A percentile compares a stretch with the other conserved stretches of the same genome.
Conservation (phyloP, 2,113 vertebrate species). For the Gobiocypris rarus region DNA sequence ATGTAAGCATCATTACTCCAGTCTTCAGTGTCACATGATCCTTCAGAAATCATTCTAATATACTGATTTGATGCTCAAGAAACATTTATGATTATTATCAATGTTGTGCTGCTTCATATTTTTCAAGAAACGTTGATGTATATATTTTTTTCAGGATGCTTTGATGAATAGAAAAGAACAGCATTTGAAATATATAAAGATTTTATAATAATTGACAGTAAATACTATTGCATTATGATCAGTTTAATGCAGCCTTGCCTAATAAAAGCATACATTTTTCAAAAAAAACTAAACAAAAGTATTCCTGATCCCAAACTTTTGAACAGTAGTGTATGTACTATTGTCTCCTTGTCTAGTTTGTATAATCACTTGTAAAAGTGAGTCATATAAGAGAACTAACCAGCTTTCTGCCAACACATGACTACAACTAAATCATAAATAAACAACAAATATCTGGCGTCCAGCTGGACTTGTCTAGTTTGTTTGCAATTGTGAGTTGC, state of each 20-base stretch:
- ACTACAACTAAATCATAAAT: background rate
- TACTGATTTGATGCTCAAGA: background rate
- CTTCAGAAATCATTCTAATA: background rate
- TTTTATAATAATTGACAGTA: background rate
- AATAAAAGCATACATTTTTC: background rate
- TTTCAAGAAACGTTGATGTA: no score
- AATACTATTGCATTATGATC: no score
- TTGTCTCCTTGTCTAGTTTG: background rate
- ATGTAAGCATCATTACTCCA: background rate
- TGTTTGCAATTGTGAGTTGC: background rate
- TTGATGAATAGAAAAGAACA: no score
- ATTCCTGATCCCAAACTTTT: background rate
- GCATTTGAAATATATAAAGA: background rate
- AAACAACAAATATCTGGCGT: conserved; percentile 13
- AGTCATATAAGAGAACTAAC: background rate
- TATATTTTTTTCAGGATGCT: no score
- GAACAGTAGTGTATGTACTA: background rate
- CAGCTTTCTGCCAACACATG: background rate
- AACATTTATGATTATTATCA: background rate
- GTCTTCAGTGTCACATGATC: background rate
- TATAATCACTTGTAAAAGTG: background rate
- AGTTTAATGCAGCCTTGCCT: background rate
- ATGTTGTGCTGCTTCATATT: background rate
- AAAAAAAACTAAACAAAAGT: no score
- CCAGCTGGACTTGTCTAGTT: background rate